A percentile compares a stretch with the other conserved stretches of the same genome.
Conservation (phyloP, 1,140 invertebrate genomes). For the Pentalonia nigronervosa region DNA sequence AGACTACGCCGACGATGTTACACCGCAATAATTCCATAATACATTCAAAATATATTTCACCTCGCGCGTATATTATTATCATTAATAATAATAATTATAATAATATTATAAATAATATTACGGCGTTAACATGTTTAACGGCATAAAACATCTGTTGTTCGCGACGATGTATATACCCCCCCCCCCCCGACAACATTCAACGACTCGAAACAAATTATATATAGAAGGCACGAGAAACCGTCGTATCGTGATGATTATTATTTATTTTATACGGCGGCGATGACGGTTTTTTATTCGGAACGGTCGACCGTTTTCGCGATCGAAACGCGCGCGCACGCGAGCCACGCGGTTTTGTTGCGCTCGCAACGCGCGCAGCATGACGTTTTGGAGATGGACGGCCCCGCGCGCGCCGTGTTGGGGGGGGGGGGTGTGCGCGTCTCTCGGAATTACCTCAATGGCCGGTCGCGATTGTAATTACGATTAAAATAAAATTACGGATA, state of each 20-base stretch:
- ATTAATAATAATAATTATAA: no score
- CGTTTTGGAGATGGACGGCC: no score
- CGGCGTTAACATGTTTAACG: background rate
- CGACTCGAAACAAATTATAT: slow-evolving; percentile 20
- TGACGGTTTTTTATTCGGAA: background rate
- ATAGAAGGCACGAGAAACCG: background rate
- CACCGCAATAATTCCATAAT: background rate
- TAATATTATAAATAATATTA: background rate
- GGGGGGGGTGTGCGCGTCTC: background rate
- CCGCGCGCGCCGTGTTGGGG: no score
- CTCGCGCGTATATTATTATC: background rate
- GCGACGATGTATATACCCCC: background rate
- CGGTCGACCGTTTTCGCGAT: background rate
- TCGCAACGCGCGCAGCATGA: no score
- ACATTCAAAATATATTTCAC: background rate
- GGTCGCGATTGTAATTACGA: slow-evolving; percentile 43
- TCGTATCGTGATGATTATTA: background rate
- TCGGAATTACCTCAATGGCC: slow-evolving; percentile 42
- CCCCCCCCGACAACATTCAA: background rate
- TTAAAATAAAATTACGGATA: slow-evolving; percentile 16
- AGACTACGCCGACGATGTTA: background rate
- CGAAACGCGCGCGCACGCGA: background rate
- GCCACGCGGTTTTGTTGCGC: no score
- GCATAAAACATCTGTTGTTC: background rate
- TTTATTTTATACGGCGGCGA: background rate